Evolutionary conservation across 2,888 invertebrate species (phyloP).

Genomic region (Cordylochernes scorpioides): DNA sequence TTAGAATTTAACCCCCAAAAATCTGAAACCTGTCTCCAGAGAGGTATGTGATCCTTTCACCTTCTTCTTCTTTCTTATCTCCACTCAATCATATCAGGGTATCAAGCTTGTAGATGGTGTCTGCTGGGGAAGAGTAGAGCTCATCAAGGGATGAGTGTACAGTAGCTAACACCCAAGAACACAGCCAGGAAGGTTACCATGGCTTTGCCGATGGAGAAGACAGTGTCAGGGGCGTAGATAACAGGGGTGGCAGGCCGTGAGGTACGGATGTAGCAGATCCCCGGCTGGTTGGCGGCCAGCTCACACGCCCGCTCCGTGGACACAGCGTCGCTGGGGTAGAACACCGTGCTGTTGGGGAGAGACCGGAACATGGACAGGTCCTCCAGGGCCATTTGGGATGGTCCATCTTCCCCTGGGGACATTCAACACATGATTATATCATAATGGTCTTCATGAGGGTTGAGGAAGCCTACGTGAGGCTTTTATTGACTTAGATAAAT

Average conservation of each 20-base stretch:
- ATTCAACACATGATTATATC: no score
- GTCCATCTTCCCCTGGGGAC: constrained; percentile 52
- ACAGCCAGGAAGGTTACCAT: constrained; percentile 22
- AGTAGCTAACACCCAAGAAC: neutral
- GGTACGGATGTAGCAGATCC: constrained; percentile 83
- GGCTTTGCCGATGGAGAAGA: constrained; percentile 38
- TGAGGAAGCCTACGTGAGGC: no score
- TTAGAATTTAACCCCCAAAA: no score
- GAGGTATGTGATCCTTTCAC: no score
- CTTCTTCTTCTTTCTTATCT: no score
- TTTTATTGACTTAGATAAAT: no score
- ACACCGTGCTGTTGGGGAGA: constrained; percentile 42
- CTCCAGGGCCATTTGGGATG: constrained; percentile 98
- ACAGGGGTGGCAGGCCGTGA: constrained; percentile 69
- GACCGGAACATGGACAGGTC: constrained; percentile 83
- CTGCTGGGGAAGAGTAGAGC: no score
- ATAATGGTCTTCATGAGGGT: no score
- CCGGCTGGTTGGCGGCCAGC: constrained; percentile 74
- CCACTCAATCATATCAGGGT: no score
- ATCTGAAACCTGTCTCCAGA: no score
- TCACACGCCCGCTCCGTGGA: constrained; percentile 79
- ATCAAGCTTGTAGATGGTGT: no score
- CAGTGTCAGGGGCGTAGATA: constrained; percentile 55
- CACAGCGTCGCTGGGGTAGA: constrained; percentile 65
- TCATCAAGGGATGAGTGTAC: no score